phyloP scores from a whole-genome alignment of 1,140 invertebrate species.

The Drosophila ogumai region DNA sequence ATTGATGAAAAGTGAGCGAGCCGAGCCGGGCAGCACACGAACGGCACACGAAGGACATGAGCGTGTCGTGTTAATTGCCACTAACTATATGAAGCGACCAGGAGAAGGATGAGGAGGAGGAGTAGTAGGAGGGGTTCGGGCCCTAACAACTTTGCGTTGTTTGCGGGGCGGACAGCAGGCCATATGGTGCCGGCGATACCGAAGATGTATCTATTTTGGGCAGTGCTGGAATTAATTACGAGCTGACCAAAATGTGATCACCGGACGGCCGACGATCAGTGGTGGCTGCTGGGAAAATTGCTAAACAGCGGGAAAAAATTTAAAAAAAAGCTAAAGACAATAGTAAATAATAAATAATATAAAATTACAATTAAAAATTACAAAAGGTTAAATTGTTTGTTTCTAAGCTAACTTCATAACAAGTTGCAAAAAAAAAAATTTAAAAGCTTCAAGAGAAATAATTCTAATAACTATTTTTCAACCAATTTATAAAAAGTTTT shows the following conservation, averaged over 20 bases:
- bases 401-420: too few species aligned
- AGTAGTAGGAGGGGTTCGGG: neutral
- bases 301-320: neutral
- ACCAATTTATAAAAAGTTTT: neutral
- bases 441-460: too few species aligned
- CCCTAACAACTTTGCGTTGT: constrained; percentile 38
- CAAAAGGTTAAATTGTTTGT: neutral
- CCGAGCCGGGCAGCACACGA: constrained; percentile 32
- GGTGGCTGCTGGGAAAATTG: neutral
- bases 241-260: constrained; percentile 79
- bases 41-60: constrained; percentile 69
- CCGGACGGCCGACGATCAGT: constrained; percentile 40
- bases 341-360: neutral
- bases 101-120: neutral
- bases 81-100: constrained; percentile 64
- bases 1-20: constrained; percentile 71
- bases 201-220: constrained; percentile 81
- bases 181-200: constrained; percentile 58
- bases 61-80: constrained; percentile 79
- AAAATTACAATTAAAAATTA: too few species aligned
- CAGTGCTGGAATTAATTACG: constrained; percentile 75
- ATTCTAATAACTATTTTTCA: too few species aligned
- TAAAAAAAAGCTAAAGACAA: neutral
- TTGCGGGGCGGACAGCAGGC: constrained; percentile 52
- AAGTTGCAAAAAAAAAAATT: too few species aligned